Evolutionary conservation across 1,140 invertebrate genomes (phyloP).

Genomic region (Telenomus remus): DNA sequence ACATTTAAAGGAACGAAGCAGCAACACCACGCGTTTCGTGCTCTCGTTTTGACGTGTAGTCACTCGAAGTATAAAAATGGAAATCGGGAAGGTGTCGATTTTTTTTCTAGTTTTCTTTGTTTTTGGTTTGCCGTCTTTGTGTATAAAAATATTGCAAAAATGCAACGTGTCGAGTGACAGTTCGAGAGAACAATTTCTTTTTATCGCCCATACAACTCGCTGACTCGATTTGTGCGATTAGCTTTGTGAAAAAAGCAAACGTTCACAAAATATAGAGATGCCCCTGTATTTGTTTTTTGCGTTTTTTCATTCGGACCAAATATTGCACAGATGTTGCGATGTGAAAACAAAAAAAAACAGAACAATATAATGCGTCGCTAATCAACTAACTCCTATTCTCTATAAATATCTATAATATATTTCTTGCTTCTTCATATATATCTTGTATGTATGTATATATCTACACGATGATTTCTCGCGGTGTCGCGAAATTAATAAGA

Average conservation of each 20-base stretch:
- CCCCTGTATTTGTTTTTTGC: slow-evolving; percentile 5
- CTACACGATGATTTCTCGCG: slow-evolving; percentile 24
- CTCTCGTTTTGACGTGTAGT: slow-evolving; percentile 7
- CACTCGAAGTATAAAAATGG: slow-evolving; percentile 44
- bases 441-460: slow-evolving; percentile 42
- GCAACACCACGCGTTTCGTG: slow-evolving; percentile 12
- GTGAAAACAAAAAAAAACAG: slow-evolving; percentile 28
- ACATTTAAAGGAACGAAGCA: slow-evolving; percentile 23
- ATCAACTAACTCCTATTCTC: slow-evolving; percentile 25
- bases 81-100: slow-evolving; percentile 26
- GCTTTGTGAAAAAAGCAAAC: slow-evolving; percentile 33
- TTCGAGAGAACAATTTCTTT: slow-evolving; percentile 6
- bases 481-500: slow-evolving; percentile 28
- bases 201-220: background rate
- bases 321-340: slow-evolving; percentile 36
- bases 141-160: slow-evolving; percentile 44
- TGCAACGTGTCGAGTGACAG: slow-evolving; percentile 14
- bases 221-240: slow-evolving; percentile 34
- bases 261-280: no score
- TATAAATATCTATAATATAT: slow-evolving; percentile 43
- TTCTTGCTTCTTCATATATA: slow-evolving; percentile 28
- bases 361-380: slow-evolving; percentile 16
- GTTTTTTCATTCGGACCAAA: slow-evolving; percentile 25
- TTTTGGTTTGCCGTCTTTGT: slow-evolving; percentile 12
- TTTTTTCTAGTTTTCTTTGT: background rate